Evolutionary conservation across 2,888 invertebrate species (phyloP), one percentile per base, ranked within the genome.

Genomic region (Imbricaverruca yamaguchii): DNA sequence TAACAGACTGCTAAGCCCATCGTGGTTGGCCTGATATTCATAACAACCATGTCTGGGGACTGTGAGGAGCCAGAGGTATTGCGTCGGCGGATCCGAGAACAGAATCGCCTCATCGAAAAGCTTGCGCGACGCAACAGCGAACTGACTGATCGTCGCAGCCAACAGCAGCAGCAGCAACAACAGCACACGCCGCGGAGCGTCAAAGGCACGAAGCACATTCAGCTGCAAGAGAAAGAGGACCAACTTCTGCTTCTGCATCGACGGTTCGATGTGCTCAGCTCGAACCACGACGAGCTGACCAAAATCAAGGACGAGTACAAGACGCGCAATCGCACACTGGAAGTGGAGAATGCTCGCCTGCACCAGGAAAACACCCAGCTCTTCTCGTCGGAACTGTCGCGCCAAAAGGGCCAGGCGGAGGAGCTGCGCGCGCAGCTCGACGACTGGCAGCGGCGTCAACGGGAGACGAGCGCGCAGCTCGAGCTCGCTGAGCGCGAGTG

Each of bases 291-390:
- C 74, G 74, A 74, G 74, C 74, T 74, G 53, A 74, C 74, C 53
- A 74, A 74, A 55, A 74, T 74, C 74, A 74, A 74, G 21, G 74
- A 74, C 21, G 74, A 74, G 74, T 74, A 74, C 74, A 74, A 74
- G 21, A 74, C 74, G 55, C 74, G 74, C 53, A 74, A 55, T 21
- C 53, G 74, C 21, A 21, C 55, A 12, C 74, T 74, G 74, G 53
- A 74, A 55, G 18, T 55, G 8, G 74, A 55, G 21, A 74, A 74
- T 53, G 74, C 53, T 9, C 74, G 74, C 7, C 74, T 74, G 21
- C 74, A 21, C 53, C 74, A 55, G 15, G 74, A 74, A 55, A 74
- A 74, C 74, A 23, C 23, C 53, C 74, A 15, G 74, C 74, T 74
- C 9, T 74, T 74, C 74, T 74, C 39, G 53, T 21, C 53, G 18